Evolutionary conservation across 2,888 invertebrate species (phyloP), one percentile per base, ranked within the genome.

Genomic region (Capitulum mitella): DNA sequence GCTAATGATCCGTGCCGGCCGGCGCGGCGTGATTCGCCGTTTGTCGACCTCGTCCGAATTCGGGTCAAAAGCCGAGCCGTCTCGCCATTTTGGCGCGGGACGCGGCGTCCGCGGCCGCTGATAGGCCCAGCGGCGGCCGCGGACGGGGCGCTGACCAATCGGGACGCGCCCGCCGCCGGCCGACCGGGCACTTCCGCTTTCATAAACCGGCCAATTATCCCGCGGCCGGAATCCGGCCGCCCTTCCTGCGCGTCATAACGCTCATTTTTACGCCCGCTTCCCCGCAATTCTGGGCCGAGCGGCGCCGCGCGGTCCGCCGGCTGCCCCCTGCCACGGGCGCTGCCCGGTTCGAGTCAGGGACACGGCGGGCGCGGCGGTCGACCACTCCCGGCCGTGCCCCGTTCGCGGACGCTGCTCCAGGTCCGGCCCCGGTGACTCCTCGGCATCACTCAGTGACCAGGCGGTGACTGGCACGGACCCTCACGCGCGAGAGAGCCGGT

Each of bases 161-260:
- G 46, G 43, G 58, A 74, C 54, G 46, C 29, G 12, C 29, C 26
- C 3, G 76, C 3, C 32, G 58, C 76, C 26, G 43, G 40, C 43
- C 48, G 51, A 26, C n/a, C 34, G 64, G 64, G 3, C 34, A 34
- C 64, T 64, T 64, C 75, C 58, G 48, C 51, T 77, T 22, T 58
- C 43, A 54, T 46, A 58, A 46, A 43, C 54, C 29, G 46, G 43
- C 32, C 58, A 78, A 75, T 76, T 76, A 10, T 54, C 58, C 8
- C 61, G 40, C 3, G 54, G 58, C 37, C 77, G 43, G 34, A 26
- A 64, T 34, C 34, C n/a, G 54, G 40, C 76, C 54, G 76, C 43
- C 77, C 58, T 75, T 76, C 75, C 51, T 76, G 78, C 43, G 43
- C 77, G 54, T 58, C 61, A 40, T 77, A 78, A 40, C 61, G 76